phyloP scores from a whole-genome alignment of 2,113 vertebrate species.

The Cromileptes altivelis region DNA sequence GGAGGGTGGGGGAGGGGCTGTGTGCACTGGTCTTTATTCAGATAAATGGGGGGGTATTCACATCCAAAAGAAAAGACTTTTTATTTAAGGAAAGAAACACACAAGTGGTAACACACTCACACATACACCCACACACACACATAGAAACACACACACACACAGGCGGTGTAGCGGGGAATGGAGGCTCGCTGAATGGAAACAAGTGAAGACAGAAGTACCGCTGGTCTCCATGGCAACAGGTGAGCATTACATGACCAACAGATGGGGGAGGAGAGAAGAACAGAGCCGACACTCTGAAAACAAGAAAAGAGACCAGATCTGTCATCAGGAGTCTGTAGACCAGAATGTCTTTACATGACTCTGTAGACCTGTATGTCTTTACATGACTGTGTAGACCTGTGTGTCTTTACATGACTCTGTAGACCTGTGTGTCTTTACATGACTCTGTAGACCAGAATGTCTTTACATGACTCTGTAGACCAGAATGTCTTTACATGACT shows the following conservation, averaged over 20 bases:
- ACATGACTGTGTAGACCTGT: too few species aligned
- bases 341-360: too few species aligned
- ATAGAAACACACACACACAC: slow-evolving; percentile 25
- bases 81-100: slow-evolving; percentile 33
- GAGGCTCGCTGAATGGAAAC: slow-evolving; percentile 52
- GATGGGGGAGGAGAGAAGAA: slow-evolving; percentile 26
- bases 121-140: slow-evolving; percentile 13
- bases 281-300: too few species aligned
- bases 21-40: slow-evolving; percentile 57
- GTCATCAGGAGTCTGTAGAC: too few species aligned
- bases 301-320: too few species aligned
- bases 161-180: not conserved
- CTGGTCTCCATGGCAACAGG: slow-evolving; percentile 78
- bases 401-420: too few species aligned
- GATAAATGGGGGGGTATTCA: slow-evolving; percentile 55
- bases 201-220: slow-evolving; percentile 55
- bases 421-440: too few species aligned
- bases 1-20: slow-evolving; percentile 41
- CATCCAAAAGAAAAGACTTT: slow-evolving; percentile 56
- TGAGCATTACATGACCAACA: slow-evolving; percentile 63
- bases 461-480: too few species aligned
- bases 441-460: too few species aligned
- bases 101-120: slow-evolving; percentile 21
- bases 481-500: too few species aligned
- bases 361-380: too few species aligned